These are phyloP conservation scores for Bubo bubo DNA, from an alignment of 2,113 vertebrate genomes.

Conservation along the genomic window DNA sequence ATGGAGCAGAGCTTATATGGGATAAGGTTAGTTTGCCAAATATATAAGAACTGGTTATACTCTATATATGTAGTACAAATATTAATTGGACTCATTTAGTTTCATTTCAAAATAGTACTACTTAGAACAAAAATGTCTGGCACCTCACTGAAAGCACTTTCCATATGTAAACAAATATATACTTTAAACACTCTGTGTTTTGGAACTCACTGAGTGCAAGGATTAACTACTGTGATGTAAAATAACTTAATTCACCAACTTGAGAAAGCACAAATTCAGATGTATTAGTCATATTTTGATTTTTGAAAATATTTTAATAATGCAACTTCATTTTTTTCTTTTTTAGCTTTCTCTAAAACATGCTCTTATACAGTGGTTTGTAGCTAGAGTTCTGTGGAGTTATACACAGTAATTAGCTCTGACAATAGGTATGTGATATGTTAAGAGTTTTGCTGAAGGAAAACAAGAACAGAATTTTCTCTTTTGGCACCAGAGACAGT, in stretches of 20 bases:
- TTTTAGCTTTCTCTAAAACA: not conserved
- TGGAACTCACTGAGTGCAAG: not conserved
- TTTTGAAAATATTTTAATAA: not conserved
- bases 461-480: not conserved
- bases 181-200: not conserved
- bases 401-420: not conserved
- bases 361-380: not conserved
- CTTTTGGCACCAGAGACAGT: not conserved
- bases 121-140: not conserved
- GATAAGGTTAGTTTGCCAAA: slow-evolving; percentile 87
- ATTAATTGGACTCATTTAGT: not conserved
- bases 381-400: not conserved
- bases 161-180: not conserved
- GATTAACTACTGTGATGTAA: not conserved
- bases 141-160: not conserved
- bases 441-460: not conserved
- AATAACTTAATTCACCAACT: not conserved
- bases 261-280: not conserved
- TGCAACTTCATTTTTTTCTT: not conserved
- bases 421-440: not conserved
- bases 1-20: slow-evolving; percentile 91
- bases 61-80: not conserved
- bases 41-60: not conserved
- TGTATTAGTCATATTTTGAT: not conserved
- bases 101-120: not conserved